Evolutionary conservation across 2,888 invertebrate genomes (phyloP).

Genomic region (Latrodectus hesperus): DNA sequence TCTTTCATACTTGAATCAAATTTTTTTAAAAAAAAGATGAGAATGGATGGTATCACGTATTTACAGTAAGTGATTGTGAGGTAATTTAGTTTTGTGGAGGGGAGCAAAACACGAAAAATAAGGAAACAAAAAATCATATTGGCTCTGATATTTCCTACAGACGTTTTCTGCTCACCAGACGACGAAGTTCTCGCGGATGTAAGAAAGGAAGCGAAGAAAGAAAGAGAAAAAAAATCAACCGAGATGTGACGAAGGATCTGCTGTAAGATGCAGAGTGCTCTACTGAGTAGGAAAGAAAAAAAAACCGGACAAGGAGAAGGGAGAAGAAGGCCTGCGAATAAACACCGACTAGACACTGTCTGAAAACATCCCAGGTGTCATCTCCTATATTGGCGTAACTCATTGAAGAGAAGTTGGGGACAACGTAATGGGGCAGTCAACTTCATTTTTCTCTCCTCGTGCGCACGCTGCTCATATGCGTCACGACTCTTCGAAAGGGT

Average conservation of each 20-base stretch:
- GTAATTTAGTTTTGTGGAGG: too few relatives aligned
- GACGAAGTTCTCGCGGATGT: background rate
- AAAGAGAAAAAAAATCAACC: too few relatives aligned
- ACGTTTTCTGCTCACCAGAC: too few relatives aligned
- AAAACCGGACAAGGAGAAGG: background rate
- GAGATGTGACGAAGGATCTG: too few relatives aligned
- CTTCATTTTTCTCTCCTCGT: background rate
- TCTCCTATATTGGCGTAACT: conserved; percentile 19
- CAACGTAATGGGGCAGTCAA: conserved; percentile 20
- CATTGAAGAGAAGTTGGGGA: background rate
- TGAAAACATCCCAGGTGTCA: conserved; percentile 21
- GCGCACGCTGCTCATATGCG: background rate
- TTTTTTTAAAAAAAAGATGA: too few relatives aligned
- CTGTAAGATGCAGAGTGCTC: background rate
- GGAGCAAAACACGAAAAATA: too few relatives aligned
- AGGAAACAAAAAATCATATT: too few relatives aligned
- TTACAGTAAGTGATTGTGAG: too few relatives aligned
- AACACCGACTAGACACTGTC: conserved; percentile 37
- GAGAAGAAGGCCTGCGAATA: conserved; percentile 4
- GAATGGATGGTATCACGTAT: too few relatives aligned
- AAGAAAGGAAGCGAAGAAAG: background rate
- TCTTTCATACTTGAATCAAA: too few relatives aligned
- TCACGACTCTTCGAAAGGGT: background rate
- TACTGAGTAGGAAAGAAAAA: background rate
- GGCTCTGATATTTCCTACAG: too few relatives aligned